Base-by-base conservation (phyloP, 2,113 vertebrate genomes). In the Lipotes vexillifer region DNA sequence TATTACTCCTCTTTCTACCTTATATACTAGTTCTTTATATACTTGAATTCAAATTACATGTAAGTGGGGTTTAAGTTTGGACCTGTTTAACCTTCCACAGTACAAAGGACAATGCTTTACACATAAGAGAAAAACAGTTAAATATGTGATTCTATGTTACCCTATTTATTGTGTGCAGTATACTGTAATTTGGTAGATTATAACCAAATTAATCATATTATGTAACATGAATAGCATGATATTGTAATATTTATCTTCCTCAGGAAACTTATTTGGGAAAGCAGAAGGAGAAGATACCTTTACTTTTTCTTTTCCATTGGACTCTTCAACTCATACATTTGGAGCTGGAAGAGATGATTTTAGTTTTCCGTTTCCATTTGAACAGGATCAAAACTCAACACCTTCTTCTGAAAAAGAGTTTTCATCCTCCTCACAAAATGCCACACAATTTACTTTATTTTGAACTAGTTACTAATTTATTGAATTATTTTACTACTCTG, bases 331-430 rank as follows among this genome's bases (percentile, higher is more conserved):
- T 96, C 98, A 97, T 87, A 86, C 92, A 49, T 99, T 99, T 98
- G 98, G 95, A 98, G 97, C 99, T 96, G 98, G 97, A 95, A 99
- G 98, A 98, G 99, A 99, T 97, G 98, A 98, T 77, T 98, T 98
- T 96, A 97, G 92, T 97, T 99, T 99, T 98, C 95, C 98, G 36
- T 99, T 99, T 98, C 96, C 98, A 77, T 99, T 99, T 98, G 99
- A 98, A 98, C 98, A 98, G 88, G 98, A 99, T 98, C 97, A 98
- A 97, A 98, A 97, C 93, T 97, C 98, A 97, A 65, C 97, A 72
- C 29, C 97, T 38, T 97, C 98, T 97, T 96, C 98, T 97, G 41
- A 97, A 97, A 98, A 98, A 98, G 97, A 87, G 81, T 99, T 98
- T 97, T 97, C 98, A 96, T 98, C 98, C 98, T 96, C 98, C 36